Percentiles rank a stretch among this genome's conserved stretches.
Conservation (phyloP, 2,888 invertebrate species). For the Sycophila texana region DNA sequence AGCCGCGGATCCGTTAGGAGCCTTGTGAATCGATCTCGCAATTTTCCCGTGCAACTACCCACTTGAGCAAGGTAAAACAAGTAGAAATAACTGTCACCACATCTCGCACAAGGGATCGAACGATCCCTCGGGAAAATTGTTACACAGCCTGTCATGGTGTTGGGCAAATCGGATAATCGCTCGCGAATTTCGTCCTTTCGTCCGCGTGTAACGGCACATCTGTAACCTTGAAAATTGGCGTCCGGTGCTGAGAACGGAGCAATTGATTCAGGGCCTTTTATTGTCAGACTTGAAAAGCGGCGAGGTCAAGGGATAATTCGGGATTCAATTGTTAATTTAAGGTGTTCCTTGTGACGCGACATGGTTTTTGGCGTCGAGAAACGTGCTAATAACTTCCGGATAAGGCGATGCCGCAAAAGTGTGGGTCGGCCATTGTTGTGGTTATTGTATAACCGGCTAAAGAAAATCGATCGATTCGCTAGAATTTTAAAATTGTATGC, state of each 20-base stretch:
- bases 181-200: slow-evolving; percentile 24
- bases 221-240: slow-evolving; percentile 39
- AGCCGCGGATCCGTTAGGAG: slow-evolving; percentile 52
- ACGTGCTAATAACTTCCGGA: slow-evolving; percentile 4
- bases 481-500: slow-evolving; percentile 4
- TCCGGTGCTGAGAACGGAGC: background rate
- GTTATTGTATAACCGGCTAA: slow-evolving; percentile 39
- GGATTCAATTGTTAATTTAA: background rate
- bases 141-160: background rate
- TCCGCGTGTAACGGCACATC: background rate
- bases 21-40: slow-evolving; percentile 23
- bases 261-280: background rate
- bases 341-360: background rate
- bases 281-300: background rate
- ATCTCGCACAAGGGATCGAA: background rate
- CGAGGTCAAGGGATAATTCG: background rate
- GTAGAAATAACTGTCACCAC: slow-evolving; percentile 11
- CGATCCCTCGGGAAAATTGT: background rate
- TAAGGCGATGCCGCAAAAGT: slow-evolving; percentile 38
- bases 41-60: slow-evolving; percentile 30
- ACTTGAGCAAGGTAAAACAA: slow-evolving; percentile 50
- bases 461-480: slow-evolving; percentile 27
- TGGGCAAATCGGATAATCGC: background rate
- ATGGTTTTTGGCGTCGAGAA: background rate
- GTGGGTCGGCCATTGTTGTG: slow-evolving; percentile 50